A percentile compares a stretch with the other conserved stretches of the same genome.
Conservation (phyloP, 2,797 vertebrate genomes). For the Protosalanx chinensis region DNA sequence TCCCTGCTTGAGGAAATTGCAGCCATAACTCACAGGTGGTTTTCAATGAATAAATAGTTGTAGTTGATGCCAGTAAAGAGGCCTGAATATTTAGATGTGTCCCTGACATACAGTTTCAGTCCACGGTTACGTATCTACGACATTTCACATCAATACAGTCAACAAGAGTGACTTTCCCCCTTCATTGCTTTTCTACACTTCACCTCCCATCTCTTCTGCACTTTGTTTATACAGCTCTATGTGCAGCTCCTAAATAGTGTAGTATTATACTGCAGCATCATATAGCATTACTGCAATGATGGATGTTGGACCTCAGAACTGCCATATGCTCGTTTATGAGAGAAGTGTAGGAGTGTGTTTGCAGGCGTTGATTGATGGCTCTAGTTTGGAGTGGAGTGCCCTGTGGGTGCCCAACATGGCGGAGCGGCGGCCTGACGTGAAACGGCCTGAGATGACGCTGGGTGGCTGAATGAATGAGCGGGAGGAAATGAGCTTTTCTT, state of each 20-base stretch:
- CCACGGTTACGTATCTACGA: too few species aligned
- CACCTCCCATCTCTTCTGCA: background rate
- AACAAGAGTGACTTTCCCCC: background rate
- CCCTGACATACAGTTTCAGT: background rate
- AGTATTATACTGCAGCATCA: constrained; percentile 5
- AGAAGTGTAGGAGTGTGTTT: constrained; percentile 21
- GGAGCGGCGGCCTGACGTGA: constrained; percentile 18
- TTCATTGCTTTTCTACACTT: background rate
- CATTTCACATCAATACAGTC: constrained; percentile 3
- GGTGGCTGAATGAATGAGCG: background rate
- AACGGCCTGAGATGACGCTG: background rate
- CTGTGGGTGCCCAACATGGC: constrained; percentile 27
- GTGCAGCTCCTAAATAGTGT: background rate
- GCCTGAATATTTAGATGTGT: background rate
- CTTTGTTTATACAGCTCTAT: background rate
- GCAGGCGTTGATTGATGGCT: constrained; percentile 41
- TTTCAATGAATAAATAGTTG: too few species aligned
- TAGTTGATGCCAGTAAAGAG: background rate
- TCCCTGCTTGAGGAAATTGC: too few species aligned
- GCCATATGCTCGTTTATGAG: constrained; percentile 36
- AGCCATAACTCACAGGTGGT: too few species aligned
- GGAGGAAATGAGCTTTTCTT: background rate
- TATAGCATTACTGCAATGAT: constrained; percentile 29
- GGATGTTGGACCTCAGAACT: constrained; percentile 27
- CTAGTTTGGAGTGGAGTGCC: constrained; percentile 21